Conservation (phyloP, 2,888 invertebrate genomes). For the Pterostichus madidus region DNA sequence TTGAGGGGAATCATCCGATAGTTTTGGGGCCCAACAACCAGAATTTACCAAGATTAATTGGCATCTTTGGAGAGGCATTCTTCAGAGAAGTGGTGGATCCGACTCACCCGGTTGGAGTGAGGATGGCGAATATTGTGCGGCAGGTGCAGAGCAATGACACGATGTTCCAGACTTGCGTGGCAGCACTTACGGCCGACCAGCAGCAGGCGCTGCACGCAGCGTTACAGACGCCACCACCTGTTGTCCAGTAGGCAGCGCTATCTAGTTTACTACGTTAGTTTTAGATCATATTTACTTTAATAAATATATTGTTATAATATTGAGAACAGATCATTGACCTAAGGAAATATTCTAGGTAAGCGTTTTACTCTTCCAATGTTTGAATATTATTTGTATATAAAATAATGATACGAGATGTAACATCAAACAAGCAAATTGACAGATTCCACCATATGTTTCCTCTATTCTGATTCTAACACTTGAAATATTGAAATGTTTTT, state of each 20-base stretch:
- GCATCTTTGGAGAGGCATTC: slow-evolving; percentile 94
- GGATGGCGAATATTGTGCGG: slow-evolving; percentile 91
- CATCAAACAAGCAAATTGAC: slow-evolving; percentile 18
- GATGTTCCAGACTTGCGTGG: slow-evolving; percentile 76
- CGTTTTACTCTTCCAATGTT: slow-evolving; percentile 66
- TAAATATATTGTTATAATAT: slow-evolving; percentile 53
- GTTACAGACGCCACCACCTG: slow-evolving; percentile 75
- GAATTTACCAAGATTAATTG: slow-evolving; percentile 93
- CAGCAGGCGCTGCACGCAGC: slow-evolving; percentile 91
- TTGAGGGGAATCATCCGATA: slow-evolving; percentile 93
- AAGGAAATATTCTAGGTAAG: slow-evolving; percentile 42
- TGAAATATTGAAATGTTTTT: slow-evolving; percentile 60
- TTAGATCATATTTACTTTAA: slow-evolving; percentile 51
- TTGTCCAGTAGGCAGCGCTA: slow-evolving; percentile 50
- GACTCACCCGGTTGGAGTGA: slow-evolving; percentile 85
- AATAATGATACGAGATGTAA: slow-evolving; percentile 38
- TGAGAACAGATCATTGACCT: slow-evolving; percentile 32
- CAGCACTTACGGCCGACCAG: slow-evolving; percentile 87
- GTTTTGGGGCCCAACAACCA: slow-evolving; percentile 92
- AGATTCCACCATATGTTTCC: slow-evolving; percentile 43
- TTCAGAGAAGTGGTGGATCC: slow-evolving; percentile 89
- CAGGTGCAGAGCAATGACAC: slow-evolving; percentile 87
- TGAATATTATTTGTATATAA: slow-evolving; percentile 65
- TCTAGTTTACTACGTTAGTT: slow-evolving; percentile 46
- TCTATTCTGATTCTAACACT: slow-evolving; percentile 50